Percentiles rank a stretch among this genome's conserved stretches.
phyloP scores from a whole-genome alignment of 2,113 vertebrate genomes.

The Ameiurus melas region DNA sequence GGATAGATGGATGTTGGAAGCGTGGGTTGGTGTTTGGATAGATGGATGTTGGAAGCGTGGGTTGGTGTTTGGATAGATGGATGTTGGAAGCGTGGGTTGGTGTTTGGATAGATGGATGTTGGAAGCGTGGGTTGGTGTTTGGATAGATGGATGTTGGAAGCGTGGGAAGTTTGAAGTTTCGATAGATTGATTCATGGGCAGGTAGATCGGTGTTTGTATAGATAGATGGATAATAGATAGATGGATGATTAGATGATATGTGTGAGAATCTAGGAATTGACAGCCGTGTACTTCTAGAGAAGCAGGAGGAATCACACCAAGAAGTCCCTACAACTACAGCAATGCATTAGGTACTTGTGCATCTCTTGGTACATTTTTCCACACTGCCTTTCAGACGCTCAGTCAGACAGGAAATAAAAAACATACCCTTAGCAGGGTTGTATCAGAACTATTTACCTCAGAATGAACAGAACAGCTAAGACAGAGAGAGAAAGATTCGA shows the following conservation, averaged over 20 bases:
- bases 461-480: background rate
- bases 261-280: background rate
- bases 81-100: fast-evolving
- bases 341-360: background rate
- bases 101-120: no score
- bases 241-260: background rate
- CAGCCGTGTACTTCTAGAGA: background rate
- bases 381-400: background rate
- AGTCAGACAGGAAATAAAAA: background rate
- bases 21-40: no score
- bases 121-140: background rate
- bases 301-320: background rate
- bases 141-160: background rate
- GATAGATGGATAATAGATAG: background rate
- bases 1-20: no score
- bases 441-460: background rate
- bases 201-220: background rate
- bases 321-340: background rate
- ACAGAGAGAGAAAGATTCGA: constrained; percentile 40
- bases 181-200: no score
- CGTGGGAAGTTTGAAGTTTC: no score
- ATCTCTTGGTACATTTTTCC: background rate
- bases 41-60: background rate
- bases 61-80: background rate
- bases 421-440: background rate